A percentile compares a stretch with the other conserved stretches of the same genome.
These are phyloP conservation scores for Drosophila greeni DNA, from an alignment of 2,888 invertebrate species.

Conservation along the genomic window DNA sequence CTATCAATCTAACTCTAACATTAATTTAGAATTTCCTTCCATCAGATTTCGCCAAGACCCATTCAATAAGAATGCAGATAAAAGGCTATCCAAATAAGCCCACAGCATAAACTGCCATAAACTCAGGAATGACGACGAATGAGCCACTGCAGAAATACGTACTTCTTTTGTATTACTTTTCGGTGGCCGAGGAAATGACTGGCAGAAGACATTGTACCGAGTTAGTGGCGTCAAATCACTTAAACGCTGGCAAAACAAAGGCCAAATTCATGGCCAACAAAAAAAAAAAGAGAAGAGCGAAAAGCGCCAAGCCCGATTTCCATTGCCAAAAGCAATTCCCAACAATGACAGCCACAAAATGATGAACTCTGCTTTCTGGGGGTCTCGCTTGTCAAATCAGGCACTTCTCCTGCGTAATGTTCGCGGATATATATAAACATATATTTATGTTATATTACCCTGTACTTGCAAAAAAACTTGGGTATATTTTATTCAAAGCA, in stretches of 20 bases:
- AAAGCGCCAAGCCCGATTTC: constrained; percentile 21
- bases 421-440: constrained; percentile 15
- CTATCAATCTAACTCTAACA: not conserved
- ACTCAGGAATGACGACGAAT: constrained; percentile 39
- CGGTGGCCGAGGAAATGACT: constrained; percentile 44
- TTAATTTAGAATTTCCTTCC: constrained; percentile 2
- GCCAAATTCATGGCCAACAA: constrained; percentile 32
- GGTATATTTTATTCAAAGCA: not conserved
- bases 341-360: constrained; percentile 68
- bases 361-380: constrained; percentile 46
- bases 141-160: constrained; percentile 52
- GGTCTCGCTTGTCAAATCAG: constrained; percentile 42
- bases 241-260: constrained; percentile 59
- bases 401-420: constrained; percentile 31
- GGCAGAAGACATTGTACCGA: constrained; percentile 50
- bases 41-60: constrained; percentile 17
- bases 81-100: not conserved
- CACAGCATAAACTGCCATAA: not conserved
- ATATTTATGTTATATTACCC: constrained; percentile 18
- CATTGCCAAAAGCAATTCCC: constrained; percentile 41
- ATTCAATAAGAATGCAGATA: constrained; percentile 58
- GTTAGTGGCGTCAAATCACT: constrained; percentile 68
- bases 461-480: no score
- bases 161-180: constrained; percentile 20
- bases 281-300: constrained; percentile 11